Percentiles rank a stretch among this genome's conserved stretches.
phyloP scores from a whole-genome alignment of 2,113 vertebrate genomes.

The Coreoperca whiteheadi region DNA sequence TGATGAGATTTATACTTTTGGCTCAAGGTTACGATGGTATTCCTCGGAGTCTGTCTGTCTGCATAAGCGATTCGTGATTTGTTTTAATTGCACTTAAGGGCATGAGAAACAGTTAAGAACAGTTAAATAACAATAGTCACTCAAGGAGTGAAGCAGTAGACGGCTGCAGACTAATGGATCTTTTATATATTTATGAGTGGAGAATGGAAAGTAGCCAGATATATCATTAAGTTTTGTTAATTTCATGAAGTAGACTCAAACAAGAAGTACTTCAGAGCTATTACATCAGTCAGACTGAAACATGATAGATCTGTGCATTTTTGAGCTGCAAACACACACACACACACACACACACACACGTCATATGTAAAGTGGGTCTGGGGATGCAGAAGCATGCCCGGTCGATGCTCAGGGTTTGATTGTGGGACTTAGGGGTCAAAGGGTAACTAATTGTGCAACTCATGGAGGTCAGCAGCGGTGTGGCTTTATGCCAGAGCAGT shows the following conservation, averaged over 20 bases:
- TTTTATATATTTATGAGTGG: conserved; percentile 53
- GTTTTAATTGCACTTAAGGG: conserved; percentile 54
- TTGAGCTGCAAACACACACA: conserved; percentile 15
- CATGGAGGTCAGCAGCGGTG: conserved; percentile 72
- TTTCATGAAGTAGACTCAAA: conserved; percentile 28
- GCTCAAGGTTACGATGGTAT: conserved; percentile 47
- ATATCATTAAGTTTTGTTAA: conserved; percentile 42
- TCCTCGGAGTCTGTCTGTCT: conserved; percentile 57
- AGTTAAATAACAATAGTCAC: conserved; percentile 55
- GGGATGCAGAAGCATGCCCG: conserved; percentile 76
- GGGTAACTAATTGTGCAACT: conserved; percentile 81
- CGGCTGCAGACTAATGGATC: conserved; percentile 37
- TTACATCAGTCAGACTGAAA: conserved; percentile 33
- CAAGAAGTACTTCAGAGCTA: conserved; percentile 17
- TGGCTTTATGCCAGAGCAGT: conserved; percentile 61
- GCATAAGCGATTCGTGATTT: conserved; percentile 48
- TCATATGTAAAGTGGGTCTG: conserved; percentile 57
- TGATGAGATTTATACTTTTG: conserved; percentile 54
- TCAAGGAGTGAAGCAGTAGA: conserved; percentile 22
- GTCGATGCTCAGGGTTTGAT: conserved; percentile 64
- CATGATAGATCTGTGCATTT: conserved; percentile 13
- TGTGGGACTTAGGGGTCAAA: conserved; percentile 75
- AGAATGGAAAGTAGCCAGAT: conserved; percentile 31
- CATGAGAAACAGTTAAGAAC: conserved; percentile 46
- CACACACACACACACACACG: conserved; percentile 39